These are phyloP conservation scores for Falcunculus frontatus DNA, from an alignment of 2,113 vertebrate genomes.

Conservation along the genomic window DNA sequence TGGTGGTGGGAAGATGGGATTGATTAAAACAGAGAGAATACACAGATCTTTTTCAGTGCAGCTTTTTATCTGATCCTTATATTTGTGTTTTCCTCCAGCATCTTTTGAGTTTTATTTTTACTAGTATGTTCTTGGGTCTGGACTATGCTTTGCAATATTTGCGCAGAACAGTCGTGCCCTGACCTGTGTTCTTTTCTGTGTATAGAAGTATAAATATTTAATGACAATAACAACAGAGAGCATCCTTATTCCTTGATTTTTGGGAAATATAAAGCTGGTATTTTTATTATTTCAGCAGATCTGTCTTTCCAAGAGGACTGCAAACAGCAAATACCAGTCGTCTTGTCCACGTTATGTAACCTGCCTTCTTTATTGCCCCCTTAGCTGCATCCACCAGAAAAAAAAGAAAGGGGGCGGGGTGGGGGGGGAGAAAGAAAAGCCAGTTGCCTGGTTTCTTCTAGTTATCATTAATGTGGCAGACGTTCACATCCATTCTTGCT, in stretches of 20 bases:
- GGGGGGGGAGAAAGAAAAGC: neutral
- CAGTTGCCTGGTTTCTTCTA: neutral
- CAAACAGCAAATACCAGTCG: neutral
- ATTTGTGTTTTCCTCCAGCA: neutral
- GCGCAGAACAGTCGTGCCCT: neutral
- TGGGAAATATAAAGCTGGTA: neutral
- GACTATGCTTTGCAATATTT: neutral
- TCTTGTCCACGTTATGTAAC: neutral
- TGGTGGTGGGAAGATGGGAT: neutral
- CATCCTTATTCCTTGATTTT: neutral
- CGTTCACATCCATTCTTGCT: neutral
- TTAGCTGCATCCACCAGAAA: neutral
- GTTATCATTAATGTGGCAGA: neutral
- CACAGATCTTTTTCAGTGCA: neutral
- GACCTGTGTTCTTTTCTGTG: neutral
- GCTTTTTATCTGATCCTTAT: neutral
- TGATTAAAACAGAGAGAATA: neutral
- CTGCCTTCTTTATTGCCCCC: neutral
- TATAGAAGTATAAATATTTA: neutral
- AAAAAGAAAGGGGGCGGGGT: accelerated
- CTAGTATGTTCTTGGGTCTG: neutral
- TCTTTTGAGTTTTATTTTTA: neutral
- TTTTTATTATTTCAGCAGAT: neutral
- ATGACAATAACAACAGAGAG: neutral
- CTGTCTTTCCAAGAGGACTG: neutral